phyloP scores from a whole-genome alignment of 2,888 invertebrate genomes.

The Camponotus fellah region DNA sequence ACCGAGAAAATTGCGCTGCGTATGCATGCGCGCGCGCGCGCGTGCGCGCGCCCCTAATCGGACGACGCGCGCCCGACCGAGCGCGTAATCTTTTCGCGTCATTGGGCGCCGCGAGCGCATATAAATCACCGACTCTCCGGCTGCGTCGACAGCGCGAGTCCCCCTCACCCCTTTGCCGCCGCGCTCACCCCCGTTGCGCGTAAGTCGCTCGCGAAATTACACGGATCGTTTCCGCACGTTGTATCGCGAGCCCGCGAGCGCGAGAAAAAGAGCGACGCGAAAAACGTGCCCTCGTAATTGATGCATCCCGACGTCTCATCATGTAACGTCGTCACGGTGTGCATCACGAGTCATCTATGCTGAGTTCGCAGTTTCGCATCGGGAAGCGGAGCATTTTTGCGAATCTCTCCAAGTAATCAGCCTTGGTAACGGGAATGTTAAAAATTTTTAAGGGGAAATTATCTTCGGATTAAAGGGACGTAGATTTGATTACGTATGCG shows the following conservation, averaged over 20 bases:
- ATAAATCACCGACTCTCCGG: constrained; percentile 78
- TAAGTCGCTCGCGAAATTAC: constrained; percentile 79
- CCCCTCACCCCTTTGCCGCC: constrained; percentile 1
- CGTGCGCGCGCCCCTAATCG: constrained; percentile 66
- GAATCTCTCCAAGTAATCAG: no score
- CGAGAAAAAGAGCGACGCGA: constrained; percentile 17
- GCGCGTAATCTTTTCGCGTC: constrained; percentile 84
- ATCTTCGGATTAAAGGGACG: neutral
- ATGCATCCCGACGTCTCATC: constrained; percentile 7
- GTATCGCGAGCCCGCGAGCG: constrained; percentile 36
- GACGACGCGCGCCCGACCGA: constrained; percentile 60
- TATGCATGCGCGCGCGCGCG: constrained; percentile 74
- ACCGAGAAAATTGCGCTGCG: constrained; percentile 82
- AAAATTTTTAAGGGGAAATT: neutral
- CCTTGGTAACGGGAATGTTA: neutral
- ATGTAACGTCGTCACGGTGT: neutral
- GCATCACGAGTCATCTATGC: constrained; percentile 17
- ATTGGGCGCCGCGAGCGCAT: constrained; percentile 78
- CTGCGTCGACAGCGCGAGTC: constrained; percentile 73
- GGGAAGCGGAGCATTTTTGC: neutral
- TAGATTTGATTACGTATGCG: neutral
- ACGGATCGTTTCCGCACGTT: constrained; percentile 79
- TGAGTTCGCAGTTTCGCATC: constrained; percentile 24
- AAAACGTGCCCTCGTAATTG: constrained; percentile 25
- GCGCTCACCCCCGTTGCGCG: constrained; percentile 33